Evolutionary conservation across 35 echinoderm and acorn worm genomes (phyloP), one percentile per base, ranked within the genome.

Genomic region (Ptychodera flava): DNA sequence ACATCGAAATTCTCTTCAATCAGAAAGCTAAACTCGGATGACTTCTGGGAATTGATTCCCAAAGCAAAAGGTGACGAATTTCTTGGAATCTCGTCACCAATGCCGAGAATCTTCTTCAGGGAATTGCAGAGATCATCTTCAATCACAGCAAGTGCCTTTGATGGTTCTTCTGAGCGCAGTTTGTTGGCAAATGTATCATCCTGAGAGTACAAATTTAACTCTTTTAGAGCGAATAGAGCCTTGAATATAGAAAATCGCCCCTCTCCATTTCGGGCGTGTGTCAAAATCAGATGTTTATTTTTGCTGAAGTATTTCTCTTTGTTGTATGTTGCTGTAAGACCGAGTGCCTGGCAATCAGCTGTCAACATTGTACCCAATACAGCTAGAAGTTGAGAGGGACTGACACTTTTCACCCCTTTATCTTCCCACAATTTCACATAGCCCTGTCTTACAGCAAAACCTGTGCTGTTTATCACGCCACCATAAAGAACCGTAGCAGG

Each of bases 11-110:
- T 94, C 30, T 98, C 95, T 80, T 98, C 90, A 37, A 98, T 98
- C 32, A 94, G 76, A 33, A 53, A 75, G 86, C 95, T 98, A 0
- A 98, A 82, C 53, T 98, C 95, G 0, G 95, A 92, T 32, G 96
- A 94, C 93, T 94, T 99, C 35, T 94, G 96, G 6, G 96, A 99
- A 77, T 99, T 92, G 14, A 99, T 37, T 53, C 96, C 96, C 36
- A 99, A 80, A 1, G 92, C 86, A 34, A 94, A 81, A 33, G 91
- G 89, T 2, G 82, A 85, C 16, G 75, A 29, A 1, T 95, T 79
- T 53, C 30, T 53, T 2, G 86, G 83, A 37, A 88, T 32, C 16
- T 83, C 83, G 1, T 85, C 82, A 28, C 79, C 78, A 30, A 91
- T 30, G 15, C 93, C 93, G 38, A 95, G 52, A 15, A 79, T 81